Evolutionary conservation across 1,140 invertebrate genomes (phyloP), one percentile per base, ranked within the genome.

Genomic region (Pogonus chalceus): DNA sequence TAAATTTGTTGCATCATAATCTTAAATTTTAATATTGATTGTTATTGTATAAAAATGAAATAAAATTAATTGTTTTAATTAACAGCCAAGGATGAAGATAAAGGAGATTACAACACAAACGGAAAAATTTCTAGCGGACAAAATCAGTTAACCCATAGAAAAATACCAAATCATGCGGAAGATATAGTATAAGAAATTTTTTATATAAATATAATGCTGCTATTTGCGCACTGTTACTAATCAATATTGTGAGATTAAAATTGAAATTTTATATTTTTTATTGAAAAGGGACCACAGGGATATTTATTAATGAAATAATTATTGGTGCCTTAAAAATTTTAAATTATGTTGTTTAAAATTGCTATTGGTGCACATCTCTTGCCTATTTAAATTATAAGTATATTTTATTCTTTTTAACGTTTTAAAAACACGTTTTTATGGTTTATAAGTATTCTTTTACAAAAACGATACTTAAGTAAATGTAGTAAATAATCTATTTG

Each of bases 171-270:
- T 43, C 3, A 12, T 12, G 37, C 37, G 7, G 37, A 43, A 43
- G 18, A 43, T 43, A 43, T 12, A 7, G 37, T 43, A 12, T 43
- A 31, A 14, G 4, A 14, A 31, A 14, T 7, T 31, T 31, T 31
- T 43, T 43, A 43, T 12, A 43, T 43, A 43, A 43, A 43, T 43
- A 43, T n/a, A n/a, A n/a, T n/a, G n/a, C n/a, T n/a, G n/a, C n/a
- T 43, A 43, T 43, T 10, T 12, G 37, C 37, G 18, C 14, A 31
- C 4, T 31, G 26, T 14, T 31, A 31, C 37, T 43, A 16, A n/a
- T n/a, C n/a, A n/a, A 43, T 9, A 43, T 43, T 43, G 18, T 43
- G 9, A 43, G 18, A n/a, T n/a, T n/a, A n/a, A n/a, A n/a, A n/a
- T n/a, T n/a, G n/a, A n/a, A n/a, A n/a, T n/a, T n/a, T 43, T 43